Base-by-base conservation (phyloP, 2,797 vertebrate species). In the Ctenopoma multispine region DNA sequence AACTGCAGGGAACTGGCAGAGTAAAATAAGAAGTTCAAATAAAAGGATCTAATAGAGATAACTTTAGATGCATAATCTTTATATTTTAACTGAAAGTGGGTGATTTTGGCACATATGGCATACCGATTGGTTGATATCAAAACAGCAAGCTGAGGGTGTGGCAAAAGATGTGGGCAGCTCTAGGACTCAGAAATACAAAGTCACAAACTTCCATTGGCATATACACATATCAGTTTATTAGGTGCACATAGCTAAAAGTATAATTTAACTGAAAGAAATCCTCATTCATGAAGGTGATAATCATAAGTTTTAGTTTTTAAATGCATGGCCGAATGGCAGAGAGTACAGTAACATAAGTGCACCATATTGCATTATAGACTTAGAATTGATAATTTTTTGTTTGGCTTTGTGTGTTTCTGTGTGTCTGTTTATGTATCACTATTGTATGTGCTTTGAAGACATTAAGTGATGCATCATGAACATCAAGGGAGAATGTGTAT, bases 31-130 rank as follows among this genome's bases (percentile, higher is more conserved):
- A 59, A 48, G 43, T 74, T 65, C 38, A 79, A 76, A 81, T 81
- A 51, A 46, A 74, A 63, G 56, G 41, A 70, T 77, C 77, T 66
- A 50, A 72, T 61, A 44, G 80, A 67, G 59, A 54, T 62, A 75
- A 78, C 69, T 75, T 84, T 71, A 65, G 69, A 77, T 36, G 43
- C 51, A 73, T 21, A 46, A 79, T 79, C 57, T 53, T 77, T 71
- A 71, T 77, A 70, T 83, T 69, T 83, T 74, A 75, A 86, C 70
- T 85, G 75, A 67, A 77, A 70, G 83, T 84, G 75, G 81, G 70
- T 67, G 79, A 77, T 81, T 79, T 65, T 87, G 82, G 82, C 82
- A 80, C 23, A 20, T 11, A 62, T 20, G 58, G 63, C 27, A 31
- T 31, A 48, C 56, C 73, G 64, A 72, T 38, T 79, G 74, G 71